A percentile compares a stretch with the other conserved stretches of the same genome.
These are phyloP conservation scores for Hapalemur alaotrensis DNA, from an alignment of 2,797 vertebrate species.

Conservation along the genomic window DNA sequence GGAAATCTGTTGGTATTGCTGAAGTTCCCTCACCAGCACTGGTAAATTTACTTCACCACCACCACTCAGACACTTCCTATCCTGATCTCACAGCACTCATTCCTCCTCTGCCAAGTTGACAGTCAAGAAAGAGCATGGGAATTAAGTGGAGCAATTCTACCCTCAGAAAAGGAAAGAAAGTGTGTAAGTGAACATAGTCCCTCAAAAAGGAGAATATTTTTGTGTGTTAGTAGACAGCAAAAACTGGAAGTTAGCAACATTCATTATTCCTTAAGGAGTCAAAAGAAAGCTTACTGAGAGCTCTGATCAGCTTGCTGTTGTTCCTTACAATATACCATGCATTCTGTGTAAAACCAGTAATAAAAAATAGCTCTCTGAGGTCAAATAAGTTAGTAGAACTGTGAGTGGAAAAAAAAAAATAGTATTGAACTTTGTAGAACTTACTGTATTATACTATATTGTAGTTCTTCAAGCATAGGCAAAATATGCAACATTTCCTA, in stretches of 20 bases:
- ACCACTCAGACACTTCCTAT: background rate
- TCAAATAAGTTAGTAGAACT: background rate
- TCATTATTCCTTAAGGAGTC: background rate
- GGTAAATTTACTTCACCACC: background rate
- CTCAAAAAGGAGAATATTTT: background rate
- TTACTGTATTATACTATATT: background rate
- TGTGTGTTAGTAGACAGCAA: background rate
- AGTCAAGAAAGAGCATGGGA: background rate
- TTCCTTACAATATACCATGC: background rate
- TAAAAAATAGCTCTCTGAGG: background rate
- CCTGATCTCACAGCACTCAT: fast-evolving
- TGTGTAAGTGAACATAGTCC: background rate
- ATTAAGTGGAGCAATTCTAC: background rate
- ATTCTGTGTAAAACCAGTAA: background rate
- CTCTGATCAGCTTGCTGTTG: background rate
- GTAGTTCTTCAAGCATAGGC: background rate
- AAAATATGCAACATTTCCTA: background rate
- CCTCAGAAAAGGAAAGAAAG: background rate
- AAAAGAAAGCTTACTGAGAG: background rate
- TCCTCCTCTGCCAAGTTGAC: background rate
- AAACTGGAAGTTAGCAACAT: background rate
- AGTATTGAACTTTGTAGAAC: background rate
- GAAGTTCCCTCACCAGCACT: background rate
- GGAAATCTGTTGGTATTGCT: background rate
- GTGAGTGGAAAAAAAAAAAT: background rate